Evolutionary conservation across 2,797 vertebrate genomes (phyloP).

Genomic region (Synanceia verrucosa): DNA sequence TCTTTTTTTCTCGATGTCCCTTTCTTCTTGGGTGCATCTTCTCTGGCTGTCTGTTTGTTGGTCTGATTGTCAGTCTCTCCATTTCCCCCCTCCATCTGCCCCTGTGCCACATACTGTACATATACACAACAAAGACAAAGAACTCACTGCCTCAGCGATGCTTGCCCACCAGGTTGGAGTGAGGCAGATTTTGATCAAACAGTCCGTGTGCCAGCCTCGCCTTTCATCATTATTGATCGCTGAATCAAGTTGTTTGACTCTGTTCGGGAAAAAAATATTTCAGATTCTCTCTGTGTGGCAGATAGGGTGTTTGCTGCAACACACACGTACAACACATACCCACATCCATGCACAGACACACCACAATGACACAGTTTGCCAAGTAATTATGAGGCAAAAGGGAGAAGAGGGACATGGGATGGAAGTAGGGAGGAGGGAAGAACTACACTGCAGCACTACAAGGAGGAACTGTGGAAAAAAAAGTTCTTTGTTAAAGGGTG

Average conservation of each 20-base stretch:
- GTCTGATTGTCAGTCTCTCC: constrained; percentile 19
- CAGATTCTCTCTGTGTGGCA: constrained; percentile 1
- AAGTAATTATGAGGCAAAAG: constrained; percentile 17
- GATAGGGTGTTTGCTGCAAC: neutral
- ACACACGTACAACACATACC: constrained; percentile 11
- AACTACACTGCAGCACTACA: constrained; percentile 18
- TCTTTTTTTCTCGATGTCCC: neutral
- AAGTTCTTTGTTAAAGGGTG: constrained; percentile 46
- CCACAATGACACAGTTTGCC: neutral
- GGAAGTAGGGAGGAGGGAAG: constrained; percentile 3
- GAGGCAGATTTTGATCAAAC: constrained; percentile 32
- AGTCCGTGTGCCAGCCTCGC: neutral
- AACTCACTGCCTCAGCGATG: neutral
- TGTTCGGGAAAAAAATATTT: constrained; percentile 10
- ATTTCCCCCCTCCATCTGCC: neutral
- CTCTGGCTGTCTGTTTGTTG: constrained; percentile 5
- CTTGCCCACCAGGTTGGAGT: constrained; percentile 16
- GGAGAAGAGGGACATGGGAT: neutral
- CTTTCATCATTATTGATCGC: constrained; percentile 39
- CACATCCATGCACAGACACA: neutral
- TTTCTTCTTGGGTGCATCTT: neutral
- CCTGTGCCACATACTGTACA: constrained; percentile 2
- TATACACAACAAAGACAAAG: constrained; percentile 24
- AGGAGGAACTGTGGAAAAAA: neutral
- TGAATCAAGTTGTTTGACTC: constrained; percentile 33